phyloP scores from a whole-genome alignment of 2,113 vertebrate genomes.

The Pelvicachromis taeniatus region DNA sequence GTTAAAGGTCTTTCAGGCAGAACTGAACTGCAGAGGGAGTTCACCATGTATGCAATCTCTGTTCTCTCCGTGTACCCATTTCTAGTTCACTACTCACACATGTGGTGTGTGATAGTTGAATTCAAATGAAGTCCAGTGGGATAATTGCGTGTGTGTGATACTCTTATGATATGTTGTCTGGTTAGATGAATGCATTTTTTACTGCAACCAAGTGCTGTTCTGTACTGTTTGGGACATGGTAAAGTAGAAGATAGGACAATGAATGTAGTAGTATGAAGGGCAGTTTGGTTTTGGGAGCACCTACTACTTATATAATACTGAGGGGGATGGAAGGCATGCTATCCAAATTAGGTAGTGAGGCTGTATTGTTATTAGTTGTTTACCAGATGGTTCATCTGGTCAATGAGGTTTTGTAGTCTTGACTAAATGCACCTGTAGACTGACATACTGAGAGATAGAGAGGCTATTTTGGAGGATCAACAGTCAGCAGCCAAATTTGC shows the following conservation, averaged over 20 bases:
- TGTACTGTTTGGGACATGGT: not conserved
- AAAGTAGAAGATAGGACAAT: not conserved
- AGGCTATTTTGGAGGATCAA: not conserved
- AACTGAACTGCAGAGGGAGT: not conserved
- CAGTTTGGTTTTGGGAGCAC: not conserved
- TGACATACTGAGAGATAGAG: not conserved
- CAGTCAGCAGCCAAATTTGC: not conserved
- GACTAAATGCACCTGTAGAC: not conserved
- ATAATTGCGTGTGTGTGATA: not conserved
- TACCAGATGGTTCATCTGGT: not conserved
- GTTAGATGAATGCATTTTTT: not conserved
- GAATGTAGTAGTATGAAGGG: not conserved
- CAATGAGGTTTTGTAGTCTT: not conserved
- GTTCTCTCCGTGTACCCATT: not conserved
- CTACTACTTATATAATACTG: not conserved
- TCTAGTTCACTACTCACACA: not conserved
- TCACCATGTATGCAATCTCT: not conserved
- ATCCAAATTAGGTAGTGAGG: not conserved
- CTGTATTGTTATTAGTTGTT: not conserved
- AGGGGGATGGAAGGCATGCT: not conserved
- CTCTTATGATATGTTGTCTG: not conserved
- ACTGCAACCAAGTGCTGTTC: not conserved
- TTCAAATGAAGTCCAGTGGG: not conserved
- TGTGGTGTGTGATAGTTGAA: not conserved
- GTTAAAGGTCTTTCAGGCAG: slow-evolving; percentile 4